A percentile compares a stretch with the other conserved stretches of the same genome.
Evolutionary conservation across 92 coral and sea anemone genomes (phyloP).

Genomic region (Desmophyllum pertusum): DNA sequence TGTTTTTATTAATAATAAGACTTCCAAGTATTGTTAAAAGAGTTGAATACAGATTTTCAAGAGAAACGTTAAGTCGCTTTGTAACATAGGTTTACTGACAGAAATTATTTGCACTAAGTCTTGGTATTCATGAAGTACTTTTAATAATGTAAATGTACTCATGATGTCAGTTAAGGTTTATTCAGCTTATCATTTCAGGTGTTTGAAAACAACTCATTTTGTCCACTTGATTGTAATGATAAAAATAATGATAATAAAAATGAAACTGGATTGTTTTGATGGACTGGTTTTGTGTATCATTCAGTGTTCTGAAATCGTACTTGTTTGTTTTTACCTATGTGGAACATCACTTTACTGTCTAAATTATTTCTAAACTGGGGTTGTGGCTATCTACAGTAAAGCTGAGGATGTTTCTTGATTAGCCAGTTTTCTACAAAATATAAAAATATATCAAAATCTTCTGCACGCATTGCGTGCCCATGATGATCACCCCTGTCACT

Average conservation of each 20-base stretch:
- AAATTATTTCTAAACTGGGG: no score
- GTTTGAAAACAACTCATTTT: constrained; percentile 10
- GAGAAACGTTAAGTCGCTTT: background rate
- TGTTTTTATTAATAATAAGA: background rate
- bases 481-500: no score
- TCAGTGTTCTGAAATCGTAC: no score
- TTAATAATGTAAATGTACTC: constrained; percentile 2
- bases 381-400: no score
- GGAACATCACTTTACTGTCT: no score
- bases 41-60: background rate
- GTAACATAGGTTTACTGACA: background rate
- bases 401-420: no score
- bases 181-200: constrained; percentile 20
- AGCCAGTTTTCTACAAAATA: no score
- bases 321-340: no score
- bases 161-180: background rate
- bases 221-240: constrained; percentile 21
- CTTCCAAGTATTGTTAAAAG: background rate
- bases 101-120: background rate
- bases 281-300: background rate
- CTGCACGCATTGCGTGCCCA: no score
- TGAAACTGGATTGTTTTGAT: background rate
- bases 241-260: background rate
- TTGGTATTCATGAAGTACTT: background rate
- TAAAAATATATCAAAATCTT: no score